phyloP scores from a whole-genome alignment of 2,797 vertebrate genomes.

The Chrysocyon brachyurus region DNA sequence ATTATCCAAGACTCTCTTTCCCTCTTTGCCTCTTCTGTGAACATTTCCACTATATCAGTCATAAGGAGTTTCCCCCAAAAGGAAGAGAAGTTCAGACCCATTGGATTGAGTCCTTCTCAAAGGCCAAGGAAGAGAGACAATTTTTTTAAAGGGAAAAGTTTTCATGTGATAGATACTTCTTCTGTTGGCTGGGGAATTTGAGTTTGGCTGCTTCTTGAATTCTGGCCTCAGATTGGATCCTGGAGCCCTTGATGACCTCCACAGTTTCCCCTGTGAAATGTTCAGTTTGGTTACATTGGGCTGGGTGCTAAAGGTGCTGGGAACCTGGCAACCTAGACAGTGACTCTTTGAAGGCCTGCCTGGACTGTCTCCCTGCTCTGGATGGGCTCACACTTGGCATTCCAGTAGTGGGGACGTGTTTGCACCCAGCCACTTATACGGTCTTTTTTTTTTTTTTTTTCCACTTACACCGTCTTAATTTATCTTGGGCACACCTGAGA shows the following conservation, averaged over 20 bases:
- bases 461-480: neutral
- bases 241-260: neutral
- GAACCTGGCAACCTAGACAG: neutral
- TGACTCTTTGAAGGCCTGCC: neutral
- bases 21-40: no score
- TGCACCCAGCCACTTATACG: neutral
- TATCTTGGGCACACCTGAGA: neutral
- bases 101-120: neutral
- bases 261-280: neutral
- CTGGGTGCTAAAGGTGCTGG: neutral
- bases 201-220: neutral
- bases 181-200: neutral
- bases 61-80: neutral
- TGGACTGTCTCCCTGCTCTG: neutral
- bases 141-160: neutral
- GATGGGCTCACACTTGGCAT: no score
- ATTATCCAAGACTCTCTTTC: neutral
- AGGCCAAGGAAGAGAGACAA: neutral
- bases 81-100: neutral
- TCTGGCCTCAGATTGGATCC: neutral
- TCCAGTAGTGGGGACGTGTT: neutral
- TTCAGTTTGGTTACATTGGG: fast-evolving
- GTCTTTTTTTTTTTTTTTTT: no score
- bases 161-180: neutral
- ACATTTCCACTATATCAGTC: neutral